A percentile compares a stretch with the other conserved stretches of the same genome.
Evolutionary conservation across 2,113 vertebrate species (phyloP).

Genomic region (Chaetodon trifascialis): DNA sequence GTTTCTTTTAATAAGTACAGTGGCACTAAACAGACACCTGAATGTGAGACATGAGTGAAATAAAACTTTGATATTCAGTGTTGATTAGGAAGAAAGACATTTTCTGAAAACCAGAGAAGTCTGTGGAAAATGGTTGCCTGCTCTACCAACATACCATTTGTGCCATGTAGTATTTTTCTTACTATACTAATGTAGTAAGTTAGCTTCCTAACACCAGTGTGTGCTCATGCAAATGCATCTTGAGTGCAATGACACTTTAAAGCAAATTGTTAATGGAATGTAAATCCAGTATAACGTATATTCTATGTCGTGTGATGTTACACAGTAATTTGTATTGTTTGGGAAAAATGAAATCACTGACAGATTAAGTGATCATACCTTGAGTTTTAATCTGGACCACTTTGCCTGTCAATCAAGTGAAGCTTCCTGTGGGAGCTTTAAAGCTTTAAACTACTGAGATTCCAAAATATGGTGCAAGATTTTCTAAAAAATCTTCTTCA

Average conservation of each 20-base stretch:
- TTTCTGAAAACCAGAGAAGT: no score
- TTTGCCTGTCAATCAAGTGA: not conserved
- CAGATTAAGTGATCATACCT: no score
- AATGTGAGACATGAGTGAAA: not conserved
- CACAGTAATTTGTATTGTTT: not conserved
- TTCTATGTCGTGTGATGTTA: not conserved
- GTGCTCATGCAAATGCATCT: no score
- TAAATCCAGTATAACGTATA: no score
- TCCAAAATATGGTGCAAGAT: not conserved
- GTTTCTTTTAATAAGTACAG: not conserved
- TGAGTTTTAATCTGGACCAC: not conserved
- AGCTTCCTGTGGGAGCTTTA: not conserved
- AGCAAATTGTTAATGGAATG: not conserved
- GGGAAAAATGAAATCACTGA: no score
- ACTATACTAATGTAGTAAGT: not conserved
- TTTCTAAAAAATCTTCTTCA: not conserved
- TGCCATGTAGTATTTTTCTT: not conserved
- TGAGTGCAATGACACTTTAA: no score
- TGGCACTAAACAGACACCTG: not conserved
- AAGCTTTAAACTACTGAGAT: not conserved
- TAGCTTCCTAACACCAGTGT: not conserved
- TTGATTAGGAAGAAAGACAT: no score
- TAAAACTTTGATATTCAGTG: not conserved
- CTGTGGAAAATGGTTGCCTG: no score
- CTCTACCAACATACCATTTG: no score